A percentile compares a stretch with the other conserved stretches of the same genome.
phyloP scores from a whole-genome alignment of 1,140 invertebrate genomes.

The Drosophila insularis region DNA sequence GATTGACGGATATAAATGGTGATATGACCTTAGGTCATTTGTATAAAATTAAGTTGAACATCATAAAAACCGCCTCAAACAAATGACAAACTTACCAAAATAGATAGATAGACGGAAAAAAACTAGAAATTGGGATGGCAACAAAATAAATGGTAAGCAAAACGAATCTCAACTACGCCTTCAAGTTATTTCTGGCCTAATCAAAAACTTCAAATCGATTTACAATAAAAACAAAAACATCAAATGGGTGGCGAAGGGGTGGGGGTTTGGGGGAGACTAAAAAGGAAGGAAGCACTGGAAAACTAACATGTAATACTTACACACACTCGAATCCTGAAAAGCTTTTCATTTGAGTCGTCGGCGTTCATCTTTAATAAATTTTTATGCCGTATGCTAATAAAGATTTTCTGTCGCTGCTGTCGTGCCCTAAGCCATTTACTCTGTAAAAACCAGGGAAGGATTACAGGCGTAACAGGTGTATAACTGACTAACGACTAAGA shows the following conservation, averaged over 20 bases:
- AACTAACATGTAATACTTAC: conserved; percentile 61
- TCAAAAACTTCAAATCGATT: conserved; percentile 78
- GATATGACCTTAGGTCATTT: conserved; percentile 80
- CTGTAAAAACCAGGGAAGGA: not conserved
- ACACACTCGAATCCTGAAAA: conserved; percentile 20
- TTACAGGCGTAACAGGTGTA: no score
- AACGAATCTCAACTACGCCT: conserved; percentile 17
- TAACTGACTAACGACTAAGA: no score
- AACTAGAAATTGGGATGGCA: conserved; percentile 4
- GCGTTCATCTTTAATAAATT: conserved; percentile 79
- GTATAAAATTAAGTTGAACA: conserved; percentile 81
- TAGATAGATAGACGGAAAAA: conserved; percentile 20
- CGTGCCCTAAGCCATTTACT: conserved; percentile 58
- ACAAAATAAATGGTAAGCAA: conserved; percentile 25
- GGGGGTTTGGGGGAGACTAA: not conserved
- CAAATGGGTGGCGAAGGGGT: not conserved
- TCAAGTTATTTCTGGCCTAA: conserved; percentile 54
- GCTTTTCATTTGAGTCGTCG: conserved; percentile 26
- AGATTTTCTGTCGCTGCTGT: conserved; percentile 64
- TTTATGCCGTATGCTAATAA: conserved; percentile 81
- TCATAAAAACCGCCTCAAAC: conserved; percentile 64
- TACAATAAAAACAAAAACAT: conserved; percentile 61
- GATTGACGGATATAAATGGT: conserved; percentile 81
- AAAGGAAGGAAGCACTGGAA: not conserved
- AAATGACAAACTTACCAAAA: conserved; percentile 36